A percentile compares a stretch with the other conserved stretches of the same genome.
Conservation (phyloP, 2,888 invertebrate genomes). For the Apodemia zela region DNA sequence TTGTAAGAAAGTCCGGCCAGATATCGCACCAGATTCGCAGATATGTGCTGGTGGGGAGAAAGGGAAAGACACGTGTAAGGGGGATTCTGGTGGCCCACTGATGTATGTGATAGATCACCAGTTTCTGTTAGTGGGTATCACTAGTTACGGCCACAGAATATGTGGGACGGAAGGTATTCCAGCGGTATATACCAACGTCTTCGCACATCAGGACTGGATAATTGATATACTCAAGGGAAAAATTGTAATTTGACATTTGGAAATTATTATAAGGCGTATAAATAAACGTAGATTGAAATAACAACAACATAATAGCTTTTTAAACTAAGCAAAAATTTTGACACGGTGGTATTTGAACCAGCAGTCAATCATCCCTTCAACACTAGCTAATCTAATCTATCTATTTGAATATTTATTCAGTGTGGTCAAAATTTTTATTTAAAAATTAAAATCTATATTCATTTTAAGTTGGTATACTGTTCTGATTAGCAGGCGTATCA, state of each 20-base stretch:
- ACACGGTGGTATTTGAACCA: too few species aligned
- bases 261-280: too few species aligned
- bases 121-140: slow-evolving; percentile 23
- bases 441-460: too few species aligned
- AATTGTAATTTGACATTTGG: neutral
- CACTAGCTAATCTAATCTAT: too few species aligned
- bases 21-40: slow-evolving; percentile 25
- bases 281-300: too few species aligned
- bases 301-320: too few species aligned
- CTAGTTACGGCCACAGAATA: slow-evolving; percentile 4
- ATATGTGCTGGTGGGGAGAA: slow-evolving; percentile 32
- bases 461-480: too few species aligned
- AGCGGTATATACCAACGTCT: slow-evolving; percentile 44
- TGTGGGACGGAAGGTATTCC: slow-evolving; percentile 21
- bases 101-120: slow-evolving; percentile 47
- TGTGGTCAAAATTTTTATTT: too few species aligned
- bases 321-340: too few species aligned
- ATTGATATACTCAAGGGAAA: neutral
- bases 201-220: slow-evolving; percentile 67
- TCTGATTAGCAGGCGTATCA: too few species aligned
- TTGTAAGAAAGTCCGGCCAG: slow-evolving; percentile 25
- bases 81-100: slow-evolving; percentile 82
- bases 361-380: too few species aligned
- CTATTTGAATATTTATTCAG: too few species aligned
- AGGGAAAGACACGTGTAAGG: slow-evolving; percentile 70